Conservation (phyloP, 2,113 vertebrate genomes). For the Arothron firmamentum region DNA sequence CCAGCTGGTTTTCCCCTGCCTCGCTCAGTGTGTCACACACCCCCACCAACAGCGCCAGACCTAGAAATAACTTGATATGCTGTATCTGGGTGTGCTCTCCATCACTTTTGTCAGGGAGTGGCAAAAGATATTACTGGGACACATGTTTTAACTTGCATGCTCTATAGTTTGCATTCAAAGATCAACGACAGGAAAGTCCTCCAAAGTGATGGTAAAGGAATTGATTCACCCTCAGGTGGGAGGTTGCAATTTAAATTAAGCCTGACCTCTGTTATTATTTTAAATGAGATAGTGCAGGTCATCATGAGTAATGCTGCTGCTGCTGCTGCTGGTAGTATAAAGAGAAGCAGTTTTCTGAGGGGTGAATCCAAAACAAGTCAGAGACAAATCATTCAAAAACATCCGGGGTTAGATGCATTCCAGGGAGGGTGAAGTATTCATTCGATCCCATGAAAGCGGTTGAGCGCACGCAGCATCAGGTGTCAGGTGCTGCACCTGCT, state of each 20-base stretch:
- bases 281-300: too few relatives aligned
- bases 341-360: constrained; percentile 40
- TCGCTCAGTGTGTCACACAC: constrained; percentile 58
- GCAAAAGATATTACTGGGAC: background rate
- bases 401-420: constrained; percentile 44
- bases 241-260: background rate
- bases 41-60: constrained; percentile 25
- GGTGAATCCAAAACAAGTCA: constrained; percentile 27
- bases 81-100: constrained; percentile 25
- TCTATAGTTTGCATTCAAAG: too few relatives aligned
- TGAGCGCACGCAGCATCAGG: constrained; percentile 48
- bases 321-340: constrained; percentile 30
- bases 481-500: constrained; percentile 49
- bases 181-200: too few relatives aligned
- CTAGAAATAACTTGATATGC: constrained; percentile 64
- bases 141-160: background rate
- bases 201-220: too few relatives aligned
- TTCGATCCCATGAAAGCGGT: constrained; percentile 43
- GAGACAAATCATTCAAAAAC: constrained; percentile 40
- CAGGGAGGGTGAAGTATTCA: constrained; percentile 34
- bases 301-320: too few relatives aligned
- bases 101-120: constrained; percentile 9
- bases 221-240: too few relatives aligned
- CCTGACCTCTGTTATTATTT: background rate
- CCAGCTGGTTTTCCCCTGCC: constrained; percentile 29